Evolutionary conservation across 2,113 vertebrate genomes (phyloP).

Genomic region (Microtus montanus): DNA sequence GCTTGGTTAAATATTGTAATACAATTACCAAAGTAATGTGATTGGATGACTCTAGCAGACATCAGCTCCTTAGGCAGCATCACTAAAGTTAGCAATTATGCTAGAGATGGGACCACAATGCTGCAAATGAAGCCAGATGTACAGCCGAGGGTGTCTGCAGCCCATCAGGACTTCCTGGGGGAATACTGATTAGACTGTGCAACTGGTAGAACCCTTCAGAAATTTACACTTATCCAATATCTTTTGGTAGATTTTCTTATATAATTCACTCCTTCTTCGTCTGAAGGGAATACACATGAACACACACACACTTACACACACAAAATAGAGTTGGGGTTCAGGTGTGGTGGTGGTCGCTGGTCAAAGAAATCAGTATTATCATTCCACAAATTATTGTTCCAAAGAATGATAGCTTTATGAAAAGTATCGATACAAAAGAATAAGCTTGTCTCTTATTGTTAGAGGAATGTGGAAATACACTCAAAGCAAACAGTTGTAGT

Average conservation of each 20-base stretch:
- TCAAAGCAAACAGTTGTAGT: background rate
- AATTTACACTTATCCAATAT: background rate
- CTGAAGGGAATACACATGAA: background rate
- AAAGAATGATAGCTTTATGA: background rate
- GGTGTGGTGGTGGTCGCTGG: background rate
- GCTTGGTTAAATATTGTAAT: conserved; percentile 50
- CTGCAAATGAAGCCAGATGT: conserved; percentile 12
- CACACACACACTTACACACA: background rate
- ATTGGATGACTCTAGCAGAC: background rate
- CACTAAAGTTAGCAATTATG: background rate
- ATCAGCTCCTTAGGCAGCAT: background rate
- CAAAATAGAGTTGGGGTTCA: background rate
- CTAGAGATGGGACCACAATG: background rate
- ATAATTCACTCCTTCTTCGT: background rate
- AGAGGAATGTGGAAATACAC: background rate
- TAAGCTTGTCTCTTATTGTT: background rate
- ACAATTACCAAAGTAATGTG: conserved; percentile 57
- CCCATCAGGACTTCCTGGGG: background rate
- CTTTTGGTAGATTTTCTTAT: conserved; percentile 18
- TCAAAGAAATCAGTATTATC: background rate
- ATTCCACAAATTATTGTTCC: background rate
- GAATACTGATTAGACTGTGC: conserved; percentile 22
- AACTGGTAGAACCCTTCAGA: conserved; percentile 37
- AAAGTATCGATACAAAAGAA: background rate
- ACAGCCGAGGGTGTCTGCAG: background rate